phyloP scores from a whole-genome alignment of 2,113 vertebrate genomes.

The Phasianus colchicus region DNA sequence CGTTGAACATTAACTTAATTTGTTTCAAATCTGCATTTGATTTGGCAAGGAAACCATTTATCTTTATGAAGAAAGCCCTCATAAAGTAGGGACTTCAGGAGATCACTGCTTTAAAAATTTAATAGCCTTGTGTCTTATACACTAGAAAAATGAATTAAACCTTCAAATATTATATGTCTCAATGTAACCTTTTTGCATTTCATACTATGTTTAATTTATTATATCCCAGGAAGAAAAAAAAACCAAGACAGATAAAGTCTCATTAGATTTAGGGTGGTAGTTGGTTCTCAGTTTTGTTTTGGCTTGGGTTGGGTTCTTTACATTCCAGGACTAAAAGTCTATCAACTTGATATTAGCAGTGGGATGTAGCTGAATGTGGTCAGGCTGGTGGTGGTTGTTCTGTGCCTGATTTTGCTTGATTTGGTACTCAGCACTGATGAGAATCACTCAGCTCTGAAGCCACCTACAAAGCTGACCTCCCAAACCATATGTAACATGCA shows the following conservation, averaged over 20 bases:
- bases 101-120: slow-evolving; percentile 88
- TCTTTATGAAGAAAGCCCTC: slow-evolving; percentile 91
- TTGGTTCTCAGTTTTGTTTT: slow-evolving; percentile 33
- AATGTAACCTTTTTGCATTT: slow-evolving; percentile 86
- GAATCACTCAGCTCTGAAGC: background rate
- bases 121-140: slow-evolving; percentile 88
- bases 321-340: slow-evolving; percentile 26
- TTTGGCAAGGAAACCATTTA: slow-evolving; percentile 92
- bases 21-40: slow-evolving; percentile 92
- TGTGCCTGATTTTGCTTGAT: background rate
- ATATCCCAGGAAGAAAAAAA: slow-evolving; percentile 44
- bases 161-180: slow-evolving; percentile 86
- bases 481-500: background rate
- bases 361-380: background rate
- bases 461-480: background rate
- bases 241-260: slow-evolving; percentile 35
- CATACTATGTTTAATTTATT: slow-evolving; percentile 85
- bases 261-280: slow-evolving; percentile 48
- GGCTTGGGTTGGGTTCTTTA: slow-evolving; percentile 21
- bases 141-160: slow-evolving; percentile 88
- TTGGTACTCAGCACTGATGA: background rate
- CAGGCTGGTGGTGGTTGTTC: background rate
- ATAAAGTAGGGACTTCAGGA: slow-evolving; percentile 88
- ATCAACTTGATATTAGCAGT: background rate
- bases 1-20: slow-evolving; percentile 88